These are phyloP conservation scores for Mastomys natalensis DNA, from an alignment of 2,113 vertebrate genomes.

Conservation along the genomic window DNA sequence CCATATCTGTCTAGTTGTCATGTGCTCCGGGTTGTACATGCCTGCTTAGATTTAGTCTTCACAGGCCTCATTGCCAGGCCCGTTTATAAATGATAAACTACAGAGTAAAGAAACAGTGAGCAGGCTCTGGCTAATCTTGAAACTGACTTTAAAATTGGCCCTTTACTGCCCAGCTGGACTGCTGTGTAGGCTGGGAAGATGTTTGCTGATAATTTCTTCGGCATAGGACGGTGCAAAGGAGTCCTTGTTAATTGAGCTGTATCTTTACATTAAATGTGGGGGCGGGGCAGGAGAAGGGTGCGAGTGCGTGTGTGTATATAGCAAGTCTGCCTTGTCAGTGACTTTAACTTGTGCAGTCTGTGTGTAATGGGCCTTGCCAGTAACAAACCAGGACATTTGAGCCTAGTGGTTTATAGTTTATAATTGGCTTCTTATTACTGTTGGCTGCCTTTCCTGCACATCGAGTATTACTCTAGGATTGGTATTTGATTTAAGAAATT, in stretches of 20 bases:
- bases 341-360: slow-evolving; percentile 61
- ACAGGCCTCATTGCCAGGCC: background rate
- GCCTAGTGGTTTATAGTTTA: slow-evolving; percentile 64
- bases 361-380: slow-evolving; percentile 63
- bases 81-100: slow-evolving; percentile 31
- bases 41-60: background rate
- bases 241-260: slow-evolving; percentile 34
- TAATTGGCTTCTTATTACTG: slow-evolving; percentile 73
- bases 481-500: slow-evolving; percentile 79
- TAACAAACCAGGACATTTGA: slow-evolving; percentile 59
- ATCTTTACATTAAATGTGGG: background rate
- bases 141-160: background rate
- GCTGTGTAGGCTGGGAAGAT: background rate
- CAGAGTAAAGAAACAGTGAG: slow-evolving; percentile 10
- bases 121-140: background rate
- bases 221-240: background rate
- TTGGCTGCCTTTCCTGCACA: slow-evolving; percentile 66
- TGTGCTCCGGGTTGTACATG: background rate
- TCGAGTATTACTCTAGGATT: slow-evolving; percentile 63
- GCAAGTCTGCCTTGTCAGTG: slow-evolving; percentile 58
- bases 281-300: background rate
- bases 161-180: background rate
- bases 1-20: background rate
- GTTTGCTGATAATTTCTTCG: background rate
- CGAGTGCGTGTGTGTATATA: background rate